phyloP scores from a whole-genome alignment of 1,140 invertebrate genomes.

The Polypedilum vanderplanki region DNA sequence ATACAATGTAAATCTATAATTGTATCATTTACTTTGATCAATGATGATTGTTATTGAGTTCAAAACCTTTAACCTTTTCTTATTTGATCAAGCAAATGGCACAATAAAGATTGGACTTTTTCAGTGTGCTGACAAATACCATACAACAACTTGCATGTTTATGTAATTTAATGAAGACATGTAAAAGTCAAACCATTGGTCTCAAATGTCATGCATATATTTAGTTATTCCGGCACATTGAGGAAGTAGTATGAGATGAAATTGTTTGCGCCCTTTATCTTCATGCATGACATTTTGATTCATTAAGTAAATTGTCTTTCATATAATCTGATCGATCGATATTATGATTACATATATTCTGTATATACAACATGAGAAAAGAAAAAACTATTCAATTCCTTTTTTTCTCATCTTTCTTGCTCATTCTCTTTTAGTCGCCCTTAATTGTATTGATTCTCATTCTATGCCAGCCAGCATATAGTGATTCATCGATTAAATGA shows the following conservation, averaged over 20 bases:
- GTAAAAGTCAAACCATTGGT: not conserved
- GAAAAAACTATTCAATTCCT: not conserved
- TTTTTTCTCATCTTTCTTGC: not conserved
- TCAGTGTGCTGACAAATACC: too few relatives aligned
- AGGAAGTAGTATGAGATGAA: not conserved
- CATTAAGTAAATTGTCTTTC: constrained; percentile 27
- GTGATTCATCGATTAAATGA: constrained; percentile 11
- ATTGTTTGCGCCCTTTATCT: constrained; percentile 3
- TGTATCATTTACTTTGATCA: too few relatives aligned
- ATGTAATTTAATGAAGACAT: not conserved
- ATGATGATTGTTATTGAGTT: too few relatives aligned
- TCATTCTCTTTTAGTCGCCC: not conserved
- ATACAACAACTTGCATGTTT: too few relatives aligned
- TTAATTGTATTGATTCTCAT: constrained; percentile 10
- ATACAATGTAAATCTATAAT: too few relatives aligned
- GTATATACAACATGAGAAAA: not conserved
- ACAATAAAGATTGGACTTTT: too few relatives aligned
- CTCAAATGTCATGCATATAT: not conserved
- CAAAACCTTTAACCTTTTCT: too few relatives aligned
- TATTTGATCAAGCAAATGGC: too few relatives aligned
- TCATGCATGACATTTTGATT: constrained; percentile 3
- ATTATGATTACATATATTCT: constrained; percentile 4
- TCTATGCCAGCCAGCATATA: not conserved
- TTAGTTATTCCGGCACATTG: not conserved
- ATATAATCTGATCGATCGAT: constrained; percentile 26